These are phyloP conservation scores for Leucopternis melanops DNA, from an alignment of 2,113 vertebrate genomes.

Conservation along the genomic window DNA sequence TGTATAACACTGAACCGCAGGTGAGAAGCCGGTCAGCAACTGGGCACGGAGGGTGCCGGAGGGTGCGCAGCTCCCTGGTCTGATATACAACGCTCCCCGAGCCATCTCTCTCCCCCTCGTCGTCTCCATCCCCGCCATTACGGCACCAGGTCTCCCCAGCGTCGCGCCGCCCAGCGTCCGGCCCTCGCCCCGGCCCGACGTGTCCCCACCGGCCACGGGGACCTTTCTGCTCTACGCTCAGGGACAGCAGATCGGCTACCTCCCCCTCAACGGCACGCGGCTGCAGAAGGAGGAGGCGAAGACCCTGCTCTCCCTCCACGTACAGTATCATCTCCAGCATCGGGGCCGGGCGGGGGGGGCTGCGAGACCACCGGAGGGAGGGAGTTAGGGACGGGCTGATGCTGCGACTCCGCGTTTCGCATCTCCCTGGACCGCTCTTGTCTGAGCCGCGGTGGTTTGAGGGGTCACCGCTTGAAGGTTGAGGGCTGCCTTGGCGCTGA, in stretches of 20 bases:
- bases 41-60: too few species aligned
- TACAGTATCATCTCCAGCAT: constrained; percentile 51
- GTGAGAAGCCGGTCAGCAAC: too few species aligned
- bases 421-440: not conserved
- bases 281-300: constrained; percentile 79
- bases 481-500: not conserved
- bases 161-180: constrained; percentile 75
- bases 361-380: rapidly evolving
- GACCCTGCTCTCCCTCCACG: constrained; percentile 87
- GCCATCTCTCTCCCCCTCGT: not conserved
- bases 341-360: rapidly evolving
- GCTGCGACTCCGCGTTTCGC: rapidly evolving
- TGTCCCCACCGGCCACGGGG: constrained; percentile 76
- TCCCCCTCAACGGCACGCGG: constrained; percentile 86
- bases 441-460: not conserved
- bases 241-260: constrained; percentile 89
- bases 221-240: constrained; percentile 91
- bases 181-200: constrained; percentile 80
- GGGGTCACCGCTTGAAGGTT: not conserved
- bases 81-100: not conserved
- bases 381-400: not conserved
- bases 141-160: constrained; percentile 80
- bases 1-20: too few species aligned
- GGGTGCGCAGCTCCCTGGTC: too few species aligned
- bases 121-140: not conserved